Percentiles rank a stretch among this genome's conserved stretches.
Conservation (phyloP, 2,113 vertebrate genomes). For the Tonatia bakeri region DNA sequence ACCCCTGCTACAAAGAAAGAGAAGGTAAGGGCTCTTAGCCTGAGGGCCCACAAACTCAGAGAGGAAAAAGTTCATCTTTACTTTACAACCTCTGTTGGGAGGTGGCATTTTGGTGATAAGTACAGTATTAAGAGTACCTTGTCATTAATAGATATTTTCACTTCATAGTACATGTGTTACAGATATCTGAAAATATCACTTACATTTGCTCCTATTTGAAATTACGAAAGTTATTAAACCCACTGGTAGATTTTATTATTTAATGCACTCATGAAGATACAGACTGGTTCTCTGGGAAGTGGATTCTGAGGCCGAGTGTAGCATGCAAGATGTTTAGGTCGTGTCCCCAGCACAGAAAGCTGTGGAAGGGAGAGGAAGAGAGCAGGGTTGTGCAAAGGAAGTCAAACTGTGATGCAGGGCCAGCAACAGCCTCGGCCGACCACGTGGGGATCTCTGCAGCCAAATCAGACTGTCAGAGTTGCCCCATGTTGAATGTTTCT, state of each 20-base stretch:
- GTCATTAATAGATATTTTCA: neutral
- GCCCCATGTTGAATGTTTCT: neutral
- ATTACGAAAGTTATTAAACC: neutral
- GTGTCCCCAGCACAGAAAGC: too few species aligned
- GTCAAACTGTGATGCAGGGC: neutral
- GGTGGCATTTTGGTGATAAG: neutral
- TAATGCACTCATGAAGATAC: neutral
- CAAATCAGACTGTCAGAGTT: too few species aligned
- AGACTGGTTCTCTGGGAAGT: neutral
- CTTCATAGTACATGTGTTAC: neutral
- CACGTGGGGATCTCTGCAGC: neutral
- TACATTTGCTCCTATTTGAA: neutral
- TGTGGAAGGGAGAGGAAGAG: neutral
- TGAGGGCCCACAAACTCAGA: neutral
- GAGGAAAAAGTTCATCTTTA: neutral
- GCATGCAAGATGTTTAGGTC: neutral
- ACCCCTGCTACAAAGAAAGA: neutral
- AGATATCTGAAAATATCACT: neutral
- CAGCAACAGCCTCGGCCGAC: too few species aligned
- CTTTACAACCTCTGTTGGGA: neutral
- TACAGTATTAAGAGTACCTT: neutral
- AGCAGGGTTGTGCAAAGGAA: neutral
- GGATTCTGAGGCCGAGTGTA: neutral
- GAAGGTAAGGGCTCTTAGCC: neutral
- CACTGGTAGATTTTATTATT: neutral